Evolutionary conservation across 2,113 vertebrate species (phyloP), one percentile per base, ranked within the genome.

Genomic region (Enhydra lutris): DNA sequence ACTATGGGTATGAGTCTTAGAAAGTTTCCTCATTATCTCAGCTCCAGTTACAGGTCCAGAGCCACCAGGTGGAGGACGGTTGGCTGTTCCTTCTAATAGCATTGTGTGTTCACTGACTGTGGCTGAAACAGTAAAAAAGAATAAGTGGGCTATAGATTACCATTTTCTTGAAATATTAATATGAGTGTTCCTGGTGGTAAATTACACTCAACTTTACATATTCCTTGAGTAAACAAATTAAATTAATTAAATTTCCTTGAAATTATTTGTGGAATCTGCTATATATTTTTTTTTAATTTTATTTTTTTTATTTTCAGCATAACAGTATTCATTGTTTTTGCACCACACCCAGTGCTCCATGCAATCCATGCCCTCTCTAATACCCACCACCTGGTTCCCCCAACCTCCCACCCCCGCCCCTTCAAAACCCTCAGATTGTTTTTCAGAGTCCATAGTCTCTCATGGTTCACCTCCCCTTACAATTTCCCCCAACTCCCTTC

Each of bases 91-190:
- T 97, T 99, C 99, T 85, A 99, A 97, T 69, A 99, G 98, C 99
- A 99, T 99, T 15, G 99, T 99, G 96, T 99, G 99, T 97, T 99
- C 99, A 61, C 99, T 99, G 94, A 99, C 99, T 31, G 99, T 99
- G 96, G 99, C 99, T 99, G 98, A 78, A 98, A 96, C 6, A 91
- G 89, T 39, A 18, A 82, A 98, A 20, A 74, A 67, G 36, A 59
- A 20, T 11, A 7, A 39, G 13, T 29, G 23, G 73, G 23, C 14
- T 17, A 69, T 2, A 39, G 17, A 31, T 55, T 4, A 74, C 4
- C 63, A 50, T 67, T 57, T n/a, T 14, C 91, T 45, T 36, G 0
- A 94, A 63, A 85, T 6, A 50, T 39, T 50, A 59, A 90, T 36
- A 9, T 50, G 67, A 91, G 11, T 61, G 52, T 55, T 79, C 20